Evolutionary conservation across 2,888 invertebrate species (phyloP).

Genomic region (Rotaria macrura): DNA sequence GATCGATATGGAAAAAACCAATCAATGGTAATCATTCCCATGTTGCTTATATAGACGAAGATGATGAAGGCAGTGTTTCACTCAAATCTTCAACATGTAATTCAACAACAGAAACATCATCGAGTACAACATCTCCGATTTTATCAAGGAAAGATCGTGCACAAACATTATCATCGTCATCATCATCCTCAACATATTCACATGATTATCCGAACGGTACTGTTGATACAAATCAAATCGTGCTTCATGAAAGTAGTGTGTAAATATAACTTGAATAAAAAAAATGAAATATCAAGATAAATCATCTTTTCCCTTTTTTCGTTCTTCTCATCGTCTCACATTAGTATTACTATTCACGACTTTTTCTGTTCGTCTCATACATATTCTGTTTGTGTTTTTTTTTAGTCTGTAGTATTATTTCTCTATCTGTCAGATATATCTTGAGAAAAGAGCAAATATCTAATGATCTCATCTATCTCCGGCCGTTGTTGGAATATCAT

Average conservation of each 20-base stretch:
- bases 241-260: conserved; percentile 13
- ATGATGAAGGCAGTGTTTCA: conserved; percentile 13
- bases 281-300: too few relatives aligned
- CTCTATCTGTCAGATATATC: neutral
- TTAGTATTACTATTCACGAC: neutral
- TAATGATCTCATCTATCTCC: neutral
- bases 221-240: neutral
- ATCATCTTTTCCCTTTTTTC: neutral
- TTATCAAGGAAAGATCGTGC: neutral
- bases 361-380: neutral
- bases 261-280: too few relatives aligned
- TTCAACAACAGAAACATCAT: conserved; percentile 6
- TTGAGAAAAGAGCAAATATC: neutral
- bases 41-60: conserved; percentile 13
- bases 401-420: neutral
- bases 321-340: neutral
- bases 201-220: neutral
- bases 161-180: neutral
- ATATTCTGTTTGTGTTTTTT: neutral
- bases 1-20: conserved; percentile 16
- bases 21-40: neutral
- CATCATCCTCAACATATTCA: neutral
- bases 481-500: neutral
- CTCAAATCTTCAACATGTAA: neutral
- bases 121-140: neutral